phyloP scores from a whole-genome alignment of 2,888 invertebrate genomes.

The Epicampocera succincta region DNA sequence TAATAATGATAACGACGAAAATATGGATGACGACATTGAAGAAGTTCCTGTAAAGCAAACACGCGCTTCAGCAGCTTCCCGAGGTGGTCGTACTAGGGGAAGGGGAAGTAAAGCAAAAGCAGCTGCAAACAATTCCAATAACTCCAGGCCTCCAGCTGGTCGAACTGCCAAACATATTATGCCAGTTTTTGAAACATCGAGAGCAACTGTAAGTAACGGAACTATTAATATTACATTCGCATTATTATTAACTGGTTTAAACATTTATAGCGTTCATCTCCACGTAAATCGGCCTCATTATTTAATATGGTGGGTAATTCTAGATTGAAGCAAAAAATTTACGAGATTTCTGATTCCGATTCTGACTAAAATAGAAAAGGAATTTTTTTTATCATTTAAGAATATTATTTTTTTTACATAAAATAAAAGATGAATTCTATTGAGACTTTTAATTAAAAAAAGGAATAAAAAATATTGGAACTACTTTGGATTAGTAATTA shows the following conservation, averaged over 20 bases:
- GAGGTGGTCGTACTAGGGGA: constrained; percentile 71
- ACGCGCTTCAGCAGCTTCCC: constrained; percentile 55
- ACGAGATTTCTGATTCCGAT: constrained; percentile 68
- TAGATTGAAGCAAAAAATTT: constrained; percentile 60
- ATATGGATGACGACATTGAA: constrained; percentile 55
- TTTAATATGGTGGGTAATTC: constrained; percentile 58
- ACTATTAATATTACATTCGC: background rate
- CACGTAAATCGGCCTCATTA: constrained; percentile 45
- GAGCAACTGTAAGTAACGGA: constrained; percentile 67
- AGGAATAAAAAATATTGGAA: too few relatives aligned
- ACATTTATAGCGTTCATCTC: constrained; percentile 61
- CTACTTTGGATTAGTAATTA: too few relatives aligned
- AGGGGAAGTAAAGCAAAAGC: constrained; percentile 71
- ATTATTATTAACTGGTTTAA: background rate
- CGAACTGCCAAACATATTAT: constrained; percentile 65
- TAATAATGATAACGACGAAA: constrained; percentile 36
- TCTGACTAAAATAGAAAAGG: constrained; percentile 52
- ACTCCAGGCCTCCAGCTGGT: constrained; percentile 40
- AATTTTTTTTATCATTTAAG: constrained; percentile 19
- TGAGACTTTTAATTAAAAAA: background rate
- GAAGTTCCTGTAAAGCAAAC: constrained; percentile 52
- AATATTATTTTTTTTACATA: constrained; percentile 6
- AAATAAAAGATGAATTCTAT: constrained; percentile 25
- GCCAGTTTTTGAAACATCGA: constrained; percentile 73
- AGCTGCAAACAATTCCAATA: constrained; percentile 34